Base-by-base conservation (phyloP, 2,113 vertebrate genomes). In the Suncus etruscus region DNA sequence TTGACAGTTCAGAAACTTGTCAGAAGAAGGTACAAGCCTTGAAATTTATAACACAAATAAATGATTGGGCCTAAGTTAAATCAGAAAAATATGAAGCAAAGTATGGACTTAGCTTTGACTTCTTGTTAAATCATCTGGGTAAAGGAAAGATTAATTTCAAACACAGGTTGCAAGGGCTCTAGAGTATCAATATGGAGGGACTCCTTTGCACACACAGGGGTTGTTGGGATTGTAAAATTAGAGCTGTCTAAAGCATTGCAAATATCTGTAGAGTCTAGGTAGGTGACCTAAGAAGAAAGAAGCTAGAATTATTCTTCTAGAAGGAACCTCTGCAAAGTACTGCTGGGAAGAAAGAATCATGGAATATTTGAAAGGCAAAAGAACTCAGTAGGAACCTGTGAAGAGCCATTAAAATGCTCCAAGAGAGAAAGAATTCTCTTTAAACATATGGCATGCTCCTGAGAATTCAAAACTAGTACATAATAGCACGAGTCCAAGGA, bases 401-500 rank as follows among this genome's bases (percentile, higher is more conserved):
- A 74, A 78, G 27, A 91, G 48, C 6, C 47, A 75, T 66, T 75
- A 66, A 82, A 86, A 80, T 68, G 6, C 22, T 78, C 31, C 15
- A 69, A 32, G 39, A 76, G 51, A 86, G 27, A 80, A 77, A 86
- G 50, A 90, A 61, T 54, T 7, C 16, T 31, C 79, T 89, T 5
- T 61, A 76, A 94, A 70, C 82, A 94, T 66, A 65, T 91, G 81
- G 48, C 54, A 66, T 68, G 31, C 39, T 51, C 27, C 74, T 61
- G 32, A 73, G 29, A 91, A 74, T 12, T 50, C 48, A 45, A 82
- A 87, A 29, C 18, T 68, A 39, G 48, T 11, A 14, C 16, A 11
- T 10, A 27, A 14, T 1, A 81, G 82, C 8, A 77, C 1, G 84
- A 25, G 16, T 66, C 84, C 8, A 85, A 82, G 58, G 58, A 83